phyloP scores from a whole-genome alignment of 2,888 invertebrate species.

The Opisthograptis luteolata region DNA sequence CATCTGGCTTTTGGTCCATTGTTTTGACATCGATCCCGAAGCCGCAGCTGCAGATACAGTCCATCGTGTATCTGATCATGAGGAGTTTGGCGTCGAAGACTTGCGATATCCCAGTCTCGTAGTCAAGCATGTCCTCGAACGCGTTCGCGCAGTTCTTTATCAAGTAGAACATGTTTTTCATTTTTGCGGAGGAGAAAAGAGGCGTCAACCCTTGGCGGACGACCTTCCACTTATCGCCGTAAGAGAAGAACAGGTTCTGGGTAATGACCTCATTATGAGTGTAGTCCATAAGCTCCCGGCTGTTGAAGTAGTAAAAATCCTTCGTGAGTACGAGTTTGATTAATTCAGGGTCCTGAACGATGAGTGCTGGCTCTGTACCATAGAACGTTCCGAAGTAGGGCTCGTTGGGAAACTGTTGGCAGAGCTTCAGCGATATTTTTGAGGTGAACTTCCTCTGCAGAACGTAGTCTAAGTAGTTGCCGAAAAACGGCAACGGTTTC shows the following conservation, averaged over 20 bases:
- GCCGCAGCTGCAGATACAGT: conserved; percentile 46
- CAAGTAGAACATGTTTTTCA: conserved; percentile 50
- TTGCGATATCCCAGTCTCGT: conserved; percentile 26
- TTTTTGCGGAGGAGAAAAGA: conserved; percentile 44
- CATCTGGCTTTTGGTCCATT: conserved; percentile 36
- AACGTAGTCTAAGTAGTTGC: conserved; percentile 38
- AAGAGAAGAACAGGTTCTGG: conserved; percentile 43
- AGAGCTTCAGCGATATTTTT: conserved; percentile 27
- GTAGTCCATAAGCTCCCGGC: conserved; percentile 41
- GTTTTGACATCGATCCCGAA: conserved; percentile 52
- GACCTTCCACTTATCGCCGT: conserved; percentile 46
- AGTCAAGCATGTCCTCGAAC: conserved; percentile 39
- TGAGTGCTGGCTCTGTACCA: conserved; percentile 40
- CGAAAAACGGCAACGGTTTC: conserved; percentile 40
- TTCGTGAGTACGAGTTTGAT: conserved; percentile 46
- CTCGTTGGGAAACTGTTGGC: conserved; percentile 26
- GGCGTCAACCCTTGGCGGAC: conserved; percentile 46
- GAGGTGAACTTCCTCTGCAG: conserved; percentile 25
- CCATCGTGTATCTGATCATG: conserved; percentile 48
- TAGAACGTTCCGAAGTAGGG: conserved; percentile 35
- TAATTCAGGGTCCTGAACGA: conserved; percentile 43
- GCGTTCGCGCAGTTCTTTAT: conserved; percentile 40
- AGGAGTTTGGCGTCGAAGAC: conserved; percentile 35
- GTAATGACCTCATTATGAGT: conserved; percentile 38
- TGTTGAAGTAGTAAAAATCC: conserved; percentile 47